phyloP scores from a whole-genome alignment of 2,797 vertebrate species.

The Pantherophis vulpinus region DNA sequence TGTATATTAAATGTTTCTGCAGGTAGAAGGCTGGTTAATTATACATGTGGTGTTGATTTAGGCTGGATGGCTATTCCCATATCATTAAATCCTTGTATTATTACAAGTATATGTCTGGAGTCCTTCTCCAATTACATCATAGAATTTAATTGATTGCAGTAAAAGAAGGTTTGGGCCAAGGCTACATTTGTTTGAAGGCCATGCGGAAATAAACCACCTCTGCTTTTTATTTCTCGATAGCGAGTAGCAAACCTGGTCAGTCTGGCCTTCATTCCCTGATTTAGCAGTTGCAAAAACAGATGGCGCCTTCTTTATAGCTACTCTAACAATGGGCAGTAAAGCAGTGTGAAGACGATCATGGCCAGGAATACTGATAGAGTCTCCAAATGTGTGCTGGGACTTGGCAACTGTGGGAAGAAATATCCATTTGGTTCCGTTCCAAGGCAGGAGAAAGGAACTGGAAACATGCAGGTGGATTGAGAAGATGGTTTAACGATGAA shows the following conservation, averaged over 20 bases:
- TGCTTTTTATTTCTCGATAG: not conserved
- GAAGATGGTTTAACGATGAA: no score
- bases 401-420: not conserved
- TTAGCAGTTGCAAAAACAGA: constrained; percentile 63
- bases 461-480: no score
- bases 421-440: no score
- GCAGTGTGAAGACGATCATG: constrained; percentile 44
- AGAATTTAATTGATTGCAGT: not conserved
- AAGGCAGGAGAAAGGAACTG: no score
- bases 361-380: constrained; percentile 52
- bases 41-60: not conserved
- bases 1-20: not conserved
- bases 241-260: not conserved
- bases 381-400: constrained; percentile 38
- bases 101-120: not conserved
- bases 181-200: not conserved
- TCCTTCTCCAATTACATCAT: not conserved
- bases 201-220: not conserved
- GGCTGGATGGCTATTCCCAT: not conserved
- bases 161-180: not conserved
- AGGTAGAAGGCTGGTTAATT: not conserved
- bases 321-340: constrained; percentile 38
- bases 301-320: constrained; percentile 51
- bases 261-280: not conserved
- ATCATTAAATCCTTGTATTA: not conserved